Evolutionary conservation across 2,888 invertebrate genomes (phyloP).

Genomic region (Ochlodes sylvanus): DNA sequence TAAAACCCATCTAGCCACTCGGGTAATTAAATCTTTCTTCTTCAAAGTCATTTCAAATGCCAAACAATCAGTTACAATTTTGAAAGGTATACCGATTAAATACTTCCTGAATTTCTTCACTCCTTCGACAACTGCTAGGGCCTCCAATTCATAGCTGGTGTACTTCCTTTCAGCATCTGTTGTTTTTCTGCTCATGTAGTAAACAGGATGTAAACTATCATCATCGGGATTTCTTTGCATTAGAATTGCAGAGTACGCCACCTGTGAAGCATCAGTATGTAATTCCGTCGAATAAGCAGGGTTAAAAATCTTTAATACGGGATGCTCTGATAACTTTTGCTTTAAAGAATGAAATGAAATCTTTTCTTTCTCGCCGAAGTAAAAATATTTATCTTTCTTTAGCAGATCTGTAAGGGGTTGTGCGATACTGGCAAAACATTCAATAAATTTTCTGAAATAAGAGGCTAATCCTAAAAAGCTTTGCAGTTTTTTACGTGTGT

Average conservation of each 20-base stretch:
- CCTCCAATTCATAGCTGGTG: slow-evolving; percentile 38
- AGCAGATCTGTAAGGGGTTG: slow-evolving; percentile 28
- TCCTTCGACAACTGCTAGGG: slow-evolving; percentile 39
- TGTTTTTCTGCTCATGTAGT: slow-evolving; percentile 38
- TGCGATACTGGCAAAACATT: slow-evolving; percentile 29
- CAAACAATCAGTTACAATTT: slow-evolving; percentile 39
- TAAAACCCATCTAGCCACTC: slow-evolving; percentile 40
- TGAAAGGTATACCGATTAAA: slow-evolving; percentile 38
- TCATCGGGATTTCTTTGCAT: slow-evolving; percentile 28
- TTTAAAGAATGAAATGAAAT: slow-evolving; percentile 37
- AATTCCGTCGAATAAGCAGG: slow-evolving; percentile 10
- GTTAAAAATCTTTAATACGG: slow-evolving; percentile 26
- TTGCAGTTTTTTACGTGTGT: slow-evolving; percentile 23
- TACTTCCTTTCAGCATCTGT: slow-evolving; percentile 5
- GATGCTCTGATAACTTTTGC: slow-evolving; percentile 29
- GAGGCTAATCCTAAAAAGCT: slow-evolving; percentile 30
- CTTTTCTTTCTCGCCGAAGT: slow-evolving; percentile 12
- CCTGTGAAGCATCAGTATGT: slow-evolving; percentile 41
- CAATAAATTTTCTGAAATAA: slow-evolving; percentile 35
- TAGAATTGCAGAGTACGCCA: slow-evolving; percentile 38
- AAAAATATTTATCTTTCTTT: slow-evolving; percentile 28
- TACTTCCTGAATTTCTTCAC: slow-evolving; percentile 39
- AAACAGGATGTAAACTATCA: slow-evolving; percentile 17
- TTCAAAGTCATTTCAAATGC: slow-evolving; percentile 39
- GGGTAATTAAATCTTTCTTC: slow-evolving; percentile 34